Evolutionary conservation across 2,888 invertebrate genomes (phyloP).

Genomic region (Hemicrepidius hirtus): DNA sequence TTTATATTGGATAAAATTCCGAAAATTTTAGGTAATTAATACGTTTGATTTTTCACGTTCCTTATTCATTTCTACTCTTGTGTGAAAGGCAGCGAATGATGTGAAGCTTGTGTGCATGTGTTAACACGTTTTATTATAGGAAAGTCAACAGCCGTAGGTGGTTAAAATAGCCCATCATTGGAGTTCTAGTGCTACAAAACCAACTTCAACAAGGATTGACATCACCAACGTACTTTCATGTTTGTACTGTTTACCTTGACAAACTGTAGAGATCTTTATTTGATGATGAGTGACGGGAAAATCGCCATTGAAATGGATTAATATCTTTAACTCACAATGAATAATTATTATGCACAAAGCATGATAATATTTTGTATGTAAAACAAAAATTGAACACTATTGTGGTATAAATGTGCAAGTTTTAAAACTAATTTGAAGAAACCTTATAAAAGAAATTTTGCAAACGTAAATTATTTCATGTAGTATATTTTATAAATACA

Average conservation of each 20-base stretch:
- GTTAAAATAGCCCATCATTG: conserved; percentile 32
- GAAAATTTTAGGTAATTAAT: neutral
- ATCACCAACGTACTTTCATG: conserved; percentile 6
- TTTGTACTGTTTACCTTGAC: conserved; percentile 5
- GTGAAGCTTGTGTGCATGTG: conserved; percentile 54
- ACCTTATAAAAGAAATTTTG: neutral
- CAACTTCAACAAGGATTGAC: conserved; percentile 39
- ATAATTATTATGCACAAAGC: too few relatives aligned
- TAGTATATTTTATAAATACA: conserved; percentile 3
- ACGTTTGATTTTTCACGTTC: neutral
- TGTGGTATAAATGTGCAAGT: too few relatives aligned
- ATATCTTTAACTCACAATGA: too few relatives aligned
- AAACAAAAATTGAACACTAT: too few relatives aligned
- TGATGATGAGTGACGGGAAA: neutral
- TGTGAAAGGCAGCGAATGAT: conserved; percentile 45
- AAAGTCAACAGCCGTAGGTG: conserved; percentile 52
- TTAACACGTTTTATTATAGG: conserved; percentile 62
- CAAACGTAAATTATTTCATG: conserved; percentile 9
- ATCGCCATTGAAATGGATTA: conserved; percentile 6
- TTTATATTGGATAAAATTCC: too few relatives aligned
- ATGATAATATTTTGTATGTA: too few relatives aligned
- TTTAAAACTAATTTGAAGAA: too few relatives aligned
- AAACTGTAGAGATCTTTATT: conserved; percentile 1
- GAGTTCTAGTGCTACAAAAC: conserved; percentile 26
- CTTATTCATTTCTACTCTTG: conserved; percentile 26